These are phyloP conservation scores for Linnaemya tessellans DNA, from an alignment of 2,888 invertebrate genomes.

Conservation along the genomic window DNA sequence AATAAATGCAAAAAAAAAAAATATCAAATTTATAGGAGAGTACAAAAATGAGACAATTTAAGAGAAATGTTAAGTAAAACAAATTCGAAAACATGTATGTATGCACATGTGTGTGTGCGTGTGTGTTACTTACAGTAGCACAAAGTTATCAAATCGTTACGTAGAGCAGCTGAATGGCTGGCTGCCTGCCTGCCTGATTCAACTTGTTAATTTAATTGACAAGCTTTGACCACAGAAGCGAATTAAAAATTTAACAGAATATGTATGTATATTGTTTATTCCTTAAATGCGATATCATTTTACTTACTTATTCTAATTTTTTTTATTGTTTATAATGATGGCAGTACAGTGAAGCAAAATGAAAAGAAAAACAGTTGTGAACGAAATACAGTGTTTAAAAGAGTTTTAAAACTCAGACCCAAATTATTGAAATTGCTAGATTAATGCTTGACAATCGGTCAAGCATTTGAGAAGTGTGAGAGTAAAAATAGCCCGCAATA, in stretches of 20 bases:
- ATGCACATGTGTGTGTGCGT: too few relatives aligned
- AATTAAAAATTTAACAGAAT: conserved; percentile 15
- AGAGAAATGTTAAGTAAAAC: not conserved
- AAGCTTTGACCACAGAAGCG: conserved; percentile 25
- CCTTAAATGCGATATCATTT: conserved; percentile 21
- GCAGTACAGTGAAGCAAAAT: not conserved
- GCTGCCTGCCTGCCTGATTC: not conserved
- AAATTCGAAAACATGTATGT: not conserved
- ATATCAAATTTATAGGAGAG: conserved; percentile 12
- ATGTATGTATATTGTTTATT: not conserved
- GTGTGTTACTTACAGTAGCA: not conserved
- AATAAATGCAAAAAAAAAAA: not conserved
- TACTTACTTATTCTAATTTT: conserved; percentile 9
- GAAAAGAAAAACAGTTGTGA: not conserved
- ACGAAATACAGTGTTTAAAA: not conserved
- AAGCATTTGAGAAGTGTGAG: too few relatives aligned
- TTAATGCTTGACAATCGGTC: too few relatives aligned
- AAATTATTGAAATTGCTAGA: too few relatives aligned
- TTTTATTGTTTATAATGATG: conserved; percentile 9
- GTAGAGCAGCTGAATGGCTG: not conserved
- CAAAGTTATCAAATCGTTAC: not conserved
- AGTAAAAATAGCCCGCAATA: too few relatives aligned
- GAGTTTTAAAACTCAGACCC: too few relatives aligned
- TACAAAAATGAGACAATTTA: not conserved
- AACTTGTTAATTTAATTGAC: conserved; percentile 21